Conservation (phyloP, 2,888 invertebrate genomes). For the Andrena marginata region DNA sequence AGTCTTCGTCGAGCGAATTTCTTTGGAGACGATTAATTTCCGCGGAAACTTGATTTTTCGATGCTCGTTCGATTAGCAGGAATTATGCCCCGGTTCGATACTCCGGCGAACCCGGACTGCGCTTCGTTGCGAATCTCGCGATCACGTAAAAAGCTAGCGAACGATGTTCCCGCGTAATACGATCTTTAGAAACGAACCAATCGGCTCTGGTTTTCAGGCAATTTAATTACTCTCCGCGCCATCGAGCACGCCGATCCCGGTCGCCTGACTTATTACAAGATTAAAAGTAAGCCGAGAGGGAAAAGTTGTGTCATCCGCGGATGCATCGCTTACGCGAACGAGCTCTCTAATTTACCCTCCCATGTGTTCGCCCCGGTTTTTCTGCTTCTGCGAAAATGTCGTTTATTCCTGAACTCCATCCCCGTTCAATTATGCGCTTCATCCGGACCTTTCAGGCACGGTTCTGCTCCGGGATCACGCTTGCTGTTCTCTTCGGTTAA, state of each 20-base stretch:
- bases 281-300: slow-evolving; percentile 44
- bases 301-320: slow-evolving; percentile 29
- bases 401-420: slow-evolving; percentile 38
- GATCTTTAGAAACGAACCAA: neutral
- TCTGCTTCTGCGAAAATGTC: neutral
- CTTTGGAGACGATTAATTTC: neutral
- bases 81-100: neutral
- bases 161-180: slow-evolving; percentile 15
- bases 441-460: neutral
- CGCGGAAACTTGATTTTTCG: neutral
- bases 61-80: neutral
- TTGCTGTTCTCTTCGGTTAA: neutral
- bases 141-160: neutral
- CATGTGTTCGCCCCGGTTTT: neutral
- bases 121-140: neutral
- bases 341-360: slow-evolving; percentile 18
- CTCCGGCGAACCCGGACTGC: neutral
- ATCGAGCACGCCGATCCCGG: slow-evolving; percentile 7
- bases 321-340: neutral
- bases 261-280: slow-evolving; percentile 42
- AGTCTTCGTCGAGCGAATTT: neutral
- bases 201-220: slow-evolving; percentile 9
- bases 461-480: neutral
- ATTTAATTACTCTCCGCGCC: slow-evolving; percentile 51
- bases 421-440: slow-evolving; percentile 34